phyloP scores from a whole-genome alignment of 2,888 invertebrate species.

The Oithona nana region DNA sequence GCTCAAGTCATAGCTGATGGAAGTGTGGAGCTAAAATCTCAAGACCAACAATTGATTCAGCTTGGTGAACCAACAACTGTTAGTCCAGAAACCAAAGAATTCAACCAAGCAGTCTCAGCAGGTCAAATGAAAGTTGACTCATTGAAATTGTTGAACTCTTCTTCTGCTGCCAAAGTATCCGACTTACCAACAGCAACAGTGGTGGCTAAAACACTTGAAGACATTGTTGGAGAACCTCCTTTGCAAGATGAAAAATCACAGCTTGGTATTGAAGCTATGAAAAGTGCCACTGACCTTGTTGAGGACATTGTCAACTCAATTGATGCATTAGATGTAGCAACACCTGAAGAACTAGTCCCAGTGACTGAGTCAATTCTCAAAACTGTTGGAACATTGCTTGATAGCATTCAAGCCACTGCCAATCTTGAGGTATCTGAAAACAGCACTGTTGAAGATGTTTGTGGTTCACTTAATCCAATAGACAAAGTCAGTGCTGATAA shows the following conservation, averaged over 20 bases:
- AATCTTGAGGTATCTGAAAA: neutral
- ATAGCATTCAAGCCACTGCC: neutral
- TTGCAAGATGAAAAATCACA: neutral
- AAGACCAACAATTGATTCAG: neutral
- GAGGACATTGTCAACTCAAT: neutral
- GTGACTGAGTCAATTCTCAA: neutral
- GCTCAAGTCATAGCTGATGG: neutral
- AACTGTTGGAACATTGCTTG: neutral
- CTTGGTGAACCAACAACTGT: neutral
- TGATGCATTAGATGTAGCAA: neutral
- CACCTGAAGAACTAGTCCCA: neutral
- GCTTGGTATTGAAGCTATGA: neutral
- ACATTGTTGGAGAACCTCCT: neutral
- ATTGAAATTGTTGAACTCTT: neutral
- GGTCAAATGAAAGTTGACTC: neutral
- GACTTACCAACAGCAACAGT: neutral
- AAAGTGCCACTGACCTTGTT: neutral
- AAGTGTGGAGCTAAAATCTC: too few species aligned
- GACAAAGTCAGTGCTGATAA: constrained; percentile 3
- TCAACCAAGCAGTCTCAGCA: neutral
- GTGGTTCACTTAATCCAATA: neutral
- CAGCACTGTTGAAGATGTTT: neutral
- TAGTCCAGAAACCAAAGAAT: neutral
- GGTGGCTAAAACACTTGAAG: neutral
- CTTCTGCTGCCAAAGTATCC: neutral